A percentile compares a stretch with the other conserved stretches of the same genome.
phyloP scores from a whole-genome alignment of 2,797 vertebrate genomes.

The Thunnus albacares region DNA sequence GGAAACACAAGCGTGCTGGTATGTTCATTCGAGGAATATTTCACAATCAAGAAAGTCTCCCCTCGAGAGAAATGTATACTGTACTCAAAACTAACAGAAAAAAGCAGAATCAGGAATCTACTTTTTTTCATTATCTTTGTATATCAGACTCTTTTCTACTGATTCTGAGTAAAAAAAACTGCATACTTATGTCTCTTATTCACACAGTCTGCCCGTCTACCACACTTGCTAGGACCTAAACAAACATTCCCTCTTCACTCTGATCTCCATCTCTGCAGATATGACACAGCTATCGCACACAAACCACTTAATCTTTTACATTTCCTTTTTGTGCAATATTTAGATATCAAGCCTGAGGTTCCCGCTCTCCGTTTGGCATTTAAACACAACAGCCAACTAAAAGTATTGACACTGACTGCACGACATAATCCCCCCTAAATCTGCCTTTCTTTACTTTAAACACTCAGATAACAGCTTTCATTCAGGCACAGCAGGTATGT shows the following conservation, averaged over 20 bases:
- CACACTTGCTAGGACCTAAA: slow-evolving; percentile 53
- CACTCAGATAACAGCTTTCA: slow-evolving; percentile 71
- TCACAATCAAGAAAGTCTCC: slow-evolving; percentile 46
- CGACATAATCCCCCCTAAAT: slow-evolving; percentile 70
- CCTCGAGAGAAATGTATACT: slow-evolving; percentile 35
- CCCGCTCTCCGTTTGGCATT: slow-evolving; percentile 63
- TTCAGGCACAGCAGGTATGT: slow-evolving; percentile 65
- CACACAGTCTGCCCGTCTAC: slow-evolving; percentile 23
- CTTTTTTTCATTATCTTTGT: slow-evolving; percentile 2
- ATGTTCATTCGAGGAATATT: slow-evolving; percentile 58
- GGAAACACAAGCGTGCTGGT: slow-evolving; percentile 64
- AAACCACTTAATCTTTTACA: slow-evolving; percentile 68
- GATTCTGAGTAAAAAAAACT: slow-evolving; percentile 34
- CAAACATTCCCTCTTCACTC: slow-evolving; percentile 58
- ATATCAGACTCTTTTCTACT: not conserved
- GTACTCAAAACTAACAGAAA: slow-evolving; percentile 31
- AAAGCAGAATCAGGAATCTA: slow-evolving; percentile 19
- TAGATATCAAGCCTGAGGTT: slow-evolving; percentile 49
- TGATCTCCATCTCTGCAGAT: slow-evolving; percentile 61
- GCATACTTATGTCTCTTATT: slow-evolving; percentile 33
- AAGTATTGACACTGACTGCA: slow-evolving; percentile 70
- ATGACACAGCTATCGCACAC: slow-evolving; percentile 57
- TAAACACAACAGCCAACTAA: slow-evolving; percentile 64
- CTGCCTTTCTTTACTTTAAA: slow-evolving; percentile 72
- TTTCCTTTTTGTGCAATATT: slow-evolving; percentile 61